Base-by-base conservation (phyloP, 2,797 vertebrate genomes). In the Phrynocephalus vlangalii region DNA sequence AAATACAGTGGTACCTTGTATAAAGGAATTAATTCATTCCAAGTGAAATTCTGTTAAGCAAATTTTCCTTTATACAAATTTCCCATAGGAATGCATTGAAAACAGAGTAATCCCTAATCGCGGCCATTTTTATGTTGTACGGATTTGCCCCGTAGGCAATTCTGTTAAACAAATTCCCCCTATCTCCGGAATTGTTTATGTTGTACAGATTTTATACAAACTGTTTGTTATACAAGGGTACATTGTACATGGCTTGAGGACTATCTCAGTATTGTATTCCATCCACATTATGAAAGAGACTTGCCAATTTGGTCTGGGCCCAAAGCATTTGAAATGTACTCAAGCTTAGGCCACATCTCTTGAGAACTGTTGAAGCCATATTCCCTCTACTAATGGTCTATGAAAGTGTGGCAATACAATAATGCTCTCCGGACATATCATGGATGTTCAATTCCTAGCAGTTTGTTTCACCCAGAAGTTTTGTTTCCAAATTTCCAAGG, bases 251-350 rank as follows among this genome's bases (percentile, higher is more conserved):
- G 79, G 28, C 71, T 70, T 72, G 71, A 18, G 24, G 60, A 87
- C 44, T 13, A 76, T 82, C 67, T 82, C 79, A 7, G 33, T 76
- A 82, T 50, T 76, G 24, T 9, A 44, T 87, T 67, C 79, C 28
- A 73, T n/a, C n/a, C n/a, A n/a, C 38, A 60, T 7, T 79, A 70
- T 28, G 50, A 86, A 48, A 30, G 38, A 26, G 48, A 30, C 18
- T 5, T 79, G 77, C 24, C 50, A 72, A 4, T 67, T 75, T 75
- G 28, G n/a, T 75, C 28, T 75, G 38, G 28, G 9, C 13, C 71
- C 44, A 76, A 76, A 76, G 44, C 22, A 52, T 82, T 28, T 67
- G 56, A 87, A 75, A 28, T 52, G 22, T 87, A 82, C 28, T 75
- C n/a, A 38, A 30, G 71, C 60, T 44, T 66, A 67, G 38, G 20